phyloP scores from a whole-genome alignment of 2,113 vertebrate genomes.

The Rhizomys pruinosus region DNA sequence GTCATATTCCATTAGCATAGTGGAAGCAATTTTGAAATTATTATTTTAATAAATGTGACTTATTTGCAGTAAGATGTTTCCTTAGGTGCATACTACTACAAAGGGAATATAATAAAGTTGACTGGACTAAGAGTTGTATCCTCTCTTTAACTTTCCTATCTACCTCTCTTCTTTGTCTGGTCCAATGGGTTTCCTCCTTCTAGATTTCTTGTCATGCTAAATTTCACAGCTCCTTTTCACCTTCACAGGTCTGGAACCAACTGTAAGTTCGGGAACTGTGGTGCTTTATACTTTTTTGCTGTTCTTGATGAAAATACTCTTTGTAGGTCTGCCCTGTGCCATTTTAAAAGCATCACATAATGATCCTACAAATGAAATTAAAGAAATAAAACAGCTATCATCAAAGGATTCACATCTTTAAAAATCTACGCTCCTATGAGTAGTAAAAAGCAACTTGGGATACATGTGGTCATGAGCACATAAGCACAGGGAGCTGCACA shows the following conservation, averaged over 20 bases:
- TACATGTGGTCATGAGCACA: rapidly evolving
- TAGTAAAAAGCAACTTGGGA: neutral
- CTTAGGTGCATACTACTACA: neutral
- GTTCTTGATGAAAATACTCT: neutral
- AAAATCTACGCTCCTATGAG: slow-evolving; percentile 16
- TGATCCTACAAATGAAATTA: neutral
- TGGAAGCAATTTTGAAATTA: neutral
- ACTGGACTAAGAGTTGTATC: neutral
- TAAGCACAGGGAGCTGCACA: neutral
- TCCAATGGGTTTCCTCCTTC: neutral
- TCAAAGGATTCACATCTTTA: neutral
- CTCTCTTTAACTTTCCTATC: neutral
- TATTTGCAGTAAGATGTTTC: neutral
- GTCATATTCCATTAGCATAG: neutral
- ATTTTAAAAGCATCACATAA: neutral
- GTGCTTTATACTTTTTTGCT: neutral
- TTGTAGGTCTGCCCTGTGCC: neutral
- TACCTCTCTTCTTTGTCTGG: neutral
- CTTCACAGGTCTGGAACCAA: neutral
- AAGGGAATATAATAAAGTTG: neutral
- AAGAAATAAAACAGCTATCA: neutral
- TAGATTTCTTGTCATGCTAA: neutral
- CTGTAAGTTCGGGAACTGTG: neutral
- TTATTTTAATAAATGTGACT: slow-evolving; percentile 40
- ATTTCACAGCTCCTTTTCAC: neutral